Evolutionary conservation across 2,797 vertebrate genomes (phyloP).

Genomic region (Melanotaenia boesemani): DNA sequence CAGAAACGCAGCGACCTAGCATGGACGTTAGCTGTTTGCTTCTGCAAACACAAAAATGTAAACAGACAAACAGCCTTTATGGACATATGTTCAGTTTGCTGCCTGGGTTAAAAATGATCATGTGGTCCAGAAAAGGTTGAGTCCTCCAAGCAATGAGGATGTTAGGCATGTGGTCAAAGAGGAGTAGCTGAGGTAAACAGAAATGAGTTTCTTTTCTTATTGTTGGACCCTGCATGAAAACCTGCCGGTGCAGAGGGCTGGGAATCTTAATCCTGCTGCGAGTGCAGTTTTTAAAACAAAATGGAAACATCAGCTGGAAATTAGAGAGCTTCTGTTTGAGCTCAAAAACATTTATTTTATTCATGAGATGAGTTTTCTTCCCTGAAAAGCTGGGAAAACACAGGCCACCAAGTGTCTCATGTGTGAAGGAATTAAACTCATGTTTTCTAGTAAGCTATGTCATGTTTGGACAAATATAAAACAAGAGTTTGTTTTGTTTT

Average conservation of each 20-base stretch:
- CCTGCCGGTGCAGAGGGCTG: not conserved
- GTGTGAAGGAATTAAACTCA: not conserved
- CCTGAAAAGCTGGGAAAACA: constrained; percentile 14
- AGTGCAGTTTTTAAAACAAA: constrained; percentile 50
- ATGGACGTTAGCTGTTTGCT: not conserved
- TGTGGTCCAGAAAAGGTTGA: too few relatives aligned
- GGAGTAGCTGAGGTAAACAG: constrained; percentile 3
- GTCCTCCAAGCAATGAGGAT: not conserved
- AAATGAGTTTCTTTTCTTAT: constrained; percentile 13
- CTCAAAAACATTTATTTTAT: constrained; percentile 55
- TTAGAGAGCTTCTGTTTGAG: constrained; percentile 6
- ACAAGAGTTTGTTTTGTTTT: too few relatives aligned
- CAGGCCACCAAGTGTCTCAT: not conserved
- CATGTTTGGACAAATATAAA: not conserved
- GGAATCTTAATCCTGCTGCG: constrained; percentile 45
- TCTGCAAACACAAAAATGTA: too few relatives aligned
- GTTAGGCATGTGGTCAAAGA: constrained; percentile 20
- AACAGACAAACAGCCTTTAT: too few relatives aligned
- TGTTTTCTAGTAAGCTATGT: too few relatives aligned
- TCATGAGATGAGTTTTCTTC: constrained; percentile 39
- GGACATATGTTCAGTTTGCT: too few relatives aligned
- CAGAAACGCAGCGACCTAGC: constrained; percentile 2
- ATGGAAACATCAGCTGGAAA: constrained; percentile 57
- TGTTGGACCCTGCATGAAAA: constrained; percentile 5
- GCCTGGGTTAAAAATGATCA: too few relatives aligned